These are phyloP conservation scores for Geotrypetes seraphini DNA, from an alignment of 2,797 vertebrate genomes.

Conservation along the genomic window DNA sequence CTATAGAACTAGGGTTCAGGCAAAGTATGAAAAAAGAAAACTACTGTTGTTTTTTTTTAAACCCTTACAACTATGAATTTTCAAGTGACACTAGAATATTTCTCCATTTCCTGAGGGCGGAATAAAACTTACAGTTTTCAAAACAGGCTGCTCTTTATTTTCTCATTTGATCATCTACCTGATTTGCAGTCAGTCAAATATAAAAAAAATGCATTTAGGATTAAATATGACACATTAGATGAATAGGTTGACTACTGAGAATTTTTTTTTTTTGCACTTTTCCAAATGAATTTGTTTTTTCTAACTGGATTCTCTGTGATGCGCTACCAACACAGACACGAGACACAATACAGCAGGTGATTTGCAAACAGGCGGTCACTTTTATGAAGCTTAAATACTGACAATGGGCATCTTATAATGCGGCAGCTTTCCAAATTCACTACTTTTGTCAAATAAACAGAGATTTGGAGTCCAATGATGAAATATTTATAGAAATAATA, in stretches of 20 bases:
- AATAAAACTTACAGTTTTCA: conserved; percentile 41
- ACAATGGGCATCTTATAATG: conserved; percentile 26
- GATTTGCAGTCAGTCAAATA: conserved; percentile 40
- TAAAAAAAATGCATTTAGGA: conserved; percentile 46
- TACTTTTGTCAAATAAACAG: conserved; percentile 30
- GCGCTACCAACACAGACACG: conserved; percentile 33
- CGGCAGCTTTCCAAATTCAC: conserved; percentile 29
- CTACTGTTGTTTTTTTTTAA: conserved; percentile 32
- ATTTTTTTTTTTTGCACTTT: conserved; percentile 39
- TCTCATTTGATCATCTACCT: too few species aligned
- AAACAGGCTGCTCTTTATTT: conserved; percentile 37
- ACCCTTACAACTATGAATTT: conserved; percentile 38
- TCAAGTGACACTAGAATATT: conserved; percentile 43
- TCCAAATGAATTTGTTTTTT: conserved; percentile 23
- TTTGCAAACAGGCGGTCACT: conserved; percentile 40
- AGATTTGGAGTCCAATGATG: conserved; percentile 23
- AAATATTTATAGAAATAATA: conserved; percentile 27
- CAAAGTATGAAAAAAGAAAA: conserved; percentile 93
- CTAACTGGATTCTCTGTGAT: conserved; percentile 26
- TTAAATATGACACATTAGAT: conserved; percentile 40
- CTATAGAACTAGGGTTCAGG: conserved; percentile 88
- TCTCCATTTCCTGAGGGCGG: conserved; percentile 28
- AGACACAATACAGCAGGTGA: conserved; percentile 31
- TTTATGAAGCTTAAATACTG: conserved; percentile 48
- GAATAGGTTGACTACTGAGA: conserved; percentile 34